Base-by-base conservation (phyloP, 2,113 vertebrate species). In the Drymodes brunneopygia region DNA sequence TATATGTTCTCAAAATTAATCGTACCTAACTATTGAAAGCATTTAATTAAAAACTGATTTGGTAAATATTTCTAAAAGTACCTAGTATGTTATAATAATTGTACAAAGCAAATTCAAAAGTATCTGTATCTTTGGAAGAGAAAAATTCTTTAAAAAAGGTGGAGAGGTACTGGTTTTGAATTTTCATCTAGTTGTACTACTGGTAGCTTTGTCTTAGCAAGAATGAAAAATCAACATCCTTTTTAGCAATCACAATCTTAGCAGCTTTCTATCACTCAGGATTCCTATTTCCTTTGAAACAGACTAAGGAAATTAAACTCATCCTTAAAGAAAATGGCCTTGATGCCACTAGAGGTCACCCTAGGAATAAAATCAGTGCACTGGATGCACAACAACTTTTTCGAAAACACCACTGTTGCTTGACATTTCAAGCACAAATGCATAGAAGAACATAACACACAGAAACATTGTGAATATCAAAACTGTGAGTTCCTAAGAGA, bases 291-390 rank as follows among this genome's bases (percentile, higher is more conserved):
- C 29, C 15, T 81, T 31, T 48, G 8, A 89, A 77, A 48, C 4
- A 57, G 20, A 81, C 16, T 17, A 12, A 71, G 36, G 42, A 88
- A 73, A 53, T 36, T 8, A 81, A 81, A 82, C 4, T 17, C 42
- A 27, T 42, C 25, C 14, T 22, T 91, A 45, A 91, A 29, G 44
- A 33, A 33, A 74, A 20, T 53, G 64, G 36, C 29, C 21, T 70
- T 47, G 28, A 71, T 13, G 64, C 96, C 97, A 96, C 95, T 87
- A 97, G 97, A 95, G 96, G 97, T 82, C 98, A 88, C 79, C 73
- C 70, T 36, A 80, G 79, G 90, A 91, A 93, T 69, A 94, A 73
- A 70, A 56, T 75, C 54, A 48, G 14, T 27, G 31, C 2, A 2
- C 6, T 29, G 15, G 13, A 58, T 6, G 36, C 21, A 11, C 12